Conservation (phyloP, 2,888 invertebrate species). For the Perizoma affinitatum region DNA sequence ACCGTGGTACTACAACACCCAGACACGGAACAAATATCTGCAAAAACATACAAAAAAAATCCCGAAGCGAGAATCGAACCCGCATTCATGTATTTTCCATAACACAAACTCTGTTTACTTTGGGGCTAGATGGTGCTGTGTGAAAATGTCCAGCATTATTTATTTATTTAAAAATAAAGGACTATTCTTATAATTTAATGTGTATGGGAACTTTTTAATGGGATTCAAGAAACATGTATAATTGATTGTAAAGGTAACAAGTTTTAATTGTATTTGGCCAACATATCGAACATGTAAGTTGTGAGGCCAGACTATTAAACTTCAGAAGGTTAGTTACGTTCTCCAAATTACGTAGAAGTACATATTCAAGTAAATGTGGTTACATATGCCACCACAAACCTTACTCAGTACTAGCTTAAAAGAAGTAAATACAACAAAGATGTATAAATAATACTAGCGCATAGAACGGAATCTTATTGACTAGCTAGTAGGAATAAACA, state of each 20-base stretch:
- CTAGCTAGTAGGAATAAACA: too few species aligned
- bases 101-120: too few species aligned
- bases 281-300: constrained; percentile 24
- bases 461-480: background rate
- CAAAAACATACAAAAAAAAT: too few species aligned
- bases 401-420: background rate
- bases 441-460: background rate
- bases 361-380: constrained; percentile 37
- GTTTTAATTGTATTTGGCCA: constrained; percentile 28
- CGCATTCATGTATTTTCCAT: too few species aligned
- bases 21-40: too few species aligned
- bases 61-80: too few species aligned
- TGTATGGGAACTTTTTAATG: background rate
- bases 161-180: background rate
- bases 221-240: constrained; percentile 3
- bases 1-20: too few species aligned
- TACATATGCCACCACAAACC: constrained; percentile 36
- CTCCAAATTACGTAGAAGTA: constrained; percentile 32
- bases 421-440: background rate
- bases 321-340: constrained; percentile 44
- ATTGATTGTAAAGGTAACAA: constrained; percentile 12
- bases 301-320: constrained; percentile 37
- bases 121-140: too few species aligned
- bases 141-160: too few species aligned
- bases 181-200: background rate